Conservation (phyloP, 2,113 vertebrate genomes). For the Trematomus loennbergii region DNA sequence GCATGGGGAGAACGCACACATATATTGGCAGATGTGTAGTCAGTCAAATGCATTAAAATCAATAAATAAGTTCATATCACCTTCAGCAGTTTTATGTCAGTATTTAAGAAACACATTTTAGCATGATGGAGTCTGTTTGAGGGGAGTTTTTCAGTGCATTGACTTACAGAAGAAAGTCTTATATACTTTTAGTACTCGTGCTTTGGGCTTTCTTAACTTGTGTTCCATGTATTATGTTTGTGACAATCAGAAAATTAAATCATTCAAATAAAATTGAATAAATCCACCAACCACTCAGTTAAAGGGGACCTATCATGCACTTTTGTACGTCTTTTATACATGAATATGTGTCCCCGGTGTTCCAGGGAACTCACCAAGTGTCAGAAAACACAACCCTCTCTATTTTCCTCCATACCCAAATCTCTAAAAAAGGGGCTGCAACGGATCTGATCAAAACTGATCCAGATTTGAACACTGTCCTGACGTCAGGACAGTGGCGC, state of each 20-base stretch:
- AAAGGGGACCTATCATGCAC: too few relatives aligned
- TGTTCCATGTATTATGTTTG: too few relatives aligned
- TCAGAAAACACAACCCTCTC: too few relatives aligned
- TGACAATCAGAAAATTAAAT: neutral
- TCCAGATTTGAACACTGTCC: too few relatives aligned
- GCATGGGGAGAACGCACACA: neutral
- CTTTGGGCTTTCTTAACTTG: neutral
- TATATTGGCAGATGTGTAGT: neutral
- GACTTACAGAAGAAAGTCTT: neutral
- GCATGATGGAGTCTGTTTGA: constrained; percentile 17
- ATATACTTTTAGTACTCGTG: neutral
- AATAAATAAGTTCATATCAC: neutral
- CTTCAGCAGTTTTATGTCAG: constrained; percentile 16
- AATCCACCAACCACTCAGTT: neutral
- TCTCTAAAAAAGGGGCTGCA: too few relatives aligned
- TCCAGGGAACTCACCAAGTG: too few relatives aligned
- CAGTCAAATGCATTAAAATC: neutral
- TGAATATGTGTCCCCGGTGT: too few relatives aligned
- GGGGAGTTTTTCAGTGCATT: constrained; percentile 30
- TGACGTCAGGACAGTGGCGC: too few relatives aligned
- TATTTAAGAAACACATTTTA: constrained; percentile 30
- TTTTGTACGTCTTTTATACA: too few relatives aligned
- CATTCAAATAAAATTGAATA: neutral
- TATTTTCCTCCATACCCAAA: too few relatives aligned
- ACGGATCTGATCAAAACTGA: too few relatives aligned